Conservation (phyloP, 2,113 vertebrate species). For the Mohoua ochrocephala region DNA sequence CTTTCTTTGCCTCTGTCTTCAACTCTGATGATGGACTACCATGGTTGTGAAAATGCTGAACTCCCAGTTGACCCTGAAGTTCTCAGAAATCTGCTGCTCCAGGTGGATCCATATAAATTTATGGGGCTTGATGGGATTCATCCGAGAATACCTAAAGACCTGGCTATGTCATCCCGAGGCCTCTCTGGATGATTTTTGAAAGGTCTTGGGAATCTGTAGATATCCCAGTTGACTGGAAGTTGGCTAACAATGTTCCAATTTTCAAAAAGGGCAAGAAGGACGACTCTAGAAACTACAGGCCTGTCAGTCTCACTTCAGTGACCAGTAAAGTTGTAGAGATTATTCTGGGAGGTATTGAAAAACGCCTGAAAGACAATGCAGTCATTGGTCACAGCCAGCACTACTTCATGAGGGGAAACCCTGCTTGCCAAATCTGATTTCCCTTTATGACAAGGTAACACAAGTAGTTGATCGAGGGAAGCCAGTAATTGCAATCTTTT, state of each 20-base stretch:
- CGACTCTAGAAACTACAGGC: not conserved
- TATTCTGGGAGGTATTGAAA: not conserved
- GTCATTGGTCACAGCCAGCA: not conserved
- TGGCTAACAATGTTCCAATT: not conserved
- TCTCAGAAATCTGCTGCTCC: not conserved
- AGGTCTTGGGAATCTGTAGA: not conserved
- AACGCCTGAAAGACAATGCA: not conserved
- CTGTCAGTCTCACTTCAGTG: not conserved
- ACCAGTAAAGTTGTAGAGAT: not conserved
- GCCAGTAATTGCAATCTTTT: not conserved
- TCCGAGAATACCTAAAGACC: not conserved
- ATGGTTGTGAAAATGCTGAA: not conserved
- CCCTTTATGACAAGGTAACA: not conserved
- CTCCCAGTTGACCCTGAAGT: not conserved
- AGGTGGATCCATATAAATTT: not conserved
- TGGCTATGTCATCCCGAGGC: not conserved
- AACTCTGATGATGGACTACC: rapidly evolving
- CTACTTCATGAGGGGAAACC: rapidly evolving
- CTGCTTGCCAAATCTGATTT: not conserved
- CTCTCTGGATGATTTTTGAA: not conserved
- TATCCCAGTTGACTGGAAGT: not conserved
- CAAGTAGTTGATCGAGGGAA: not conserved
- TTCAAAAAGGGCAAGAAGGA: not conserved
- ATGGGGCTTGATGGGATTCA: not conserved
- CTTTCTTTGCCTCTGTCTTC: not conserved